phyloP scores from a whole-genome alignment of 2,113 vertebrate genomes.

The Stigmatopora argus region DNA sequence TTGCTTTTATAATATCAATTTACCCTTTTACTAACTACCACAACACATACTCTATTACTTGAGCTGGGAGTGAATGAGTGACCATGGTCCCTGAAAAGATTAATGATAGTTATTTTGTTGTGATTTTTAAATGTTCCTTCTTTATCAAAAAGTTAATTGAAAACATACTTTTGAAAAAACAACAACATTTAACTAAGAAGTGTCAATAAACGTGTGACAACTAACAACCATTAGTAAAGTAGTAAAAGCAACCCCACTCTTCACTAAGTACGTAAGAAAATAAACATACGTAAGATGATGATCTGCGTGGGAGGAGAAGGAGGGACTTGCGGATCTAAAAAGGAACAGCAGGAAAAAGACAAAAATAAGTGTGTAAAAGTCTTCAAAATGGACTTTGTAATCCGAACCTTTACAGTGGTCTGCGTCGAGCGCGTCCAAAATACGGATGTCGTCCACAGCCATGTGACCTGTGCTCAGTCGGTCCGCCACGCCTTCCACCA shows the following conservation, averaged over 20 bases:
- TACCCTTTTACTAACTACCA: no score
- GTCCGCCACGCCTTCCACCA: constrained; percentile 85
- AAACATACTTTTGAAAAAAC: no score
- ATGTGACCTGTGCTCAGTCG: constrained; percentile 80
- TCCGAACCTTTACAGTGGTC: constrained; percentile 79
- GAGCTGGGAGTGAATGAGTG: no score
- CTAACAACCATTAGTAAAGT: not conserved
- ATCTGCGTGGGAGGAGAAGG: constrained; percentile 54
- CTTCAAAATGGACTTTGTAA: not conserved
- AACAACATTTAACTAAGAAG: no score
- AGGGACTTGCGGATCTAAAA: constrained; percentile 47
- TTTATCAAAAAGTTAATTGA: no score
- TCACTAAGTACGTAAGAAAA: no score
- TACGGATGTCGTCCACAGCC: constrained; percentile 86
- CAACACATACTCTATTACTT: no score
- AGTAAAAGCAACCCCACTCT: no score
- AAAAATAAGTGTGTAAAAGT: not conserved
- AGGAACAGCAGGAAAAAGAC: not conserved
- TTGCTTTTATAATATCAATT: no score
- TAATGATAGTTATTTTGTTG: no score
- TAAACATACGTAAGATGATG: constrained; percentile 53
- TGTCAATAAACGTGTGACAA: not conserved
- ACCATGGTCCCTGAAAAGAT: no score
- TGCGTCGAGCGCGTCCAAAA: constrained; percentile 72
- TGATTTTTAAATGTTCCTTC: no score